Base-by-base conservation (phyloP, 2,113 vertebrate species). In the Tangachromis dhanisi region DNA sequence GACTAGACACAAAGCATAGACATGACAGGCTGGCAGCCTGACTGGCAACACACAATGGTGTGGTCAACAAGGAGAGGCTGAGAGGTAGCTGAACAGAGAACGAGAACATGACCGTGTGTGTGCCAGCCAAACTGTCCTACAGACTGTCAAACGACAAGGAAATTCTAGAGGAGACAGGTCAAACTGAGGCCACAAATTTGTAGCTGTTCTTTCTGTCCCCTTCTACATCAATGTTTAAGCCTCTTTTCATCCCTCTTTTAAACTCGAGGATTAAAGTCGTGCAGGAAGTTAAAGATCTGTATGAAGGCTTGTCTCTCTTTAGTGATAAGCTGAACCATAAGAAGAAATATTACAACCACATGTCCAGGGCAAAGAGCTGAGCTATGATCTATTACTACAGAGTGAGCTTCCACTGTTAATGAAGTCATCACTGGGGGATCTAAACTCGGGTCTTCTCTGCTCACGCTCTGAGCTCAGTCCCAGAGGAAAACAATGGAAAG, bases 1-100 rank as follows among this genome's bases (percentile, higher is more conserved):
- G 92, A 94, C 94, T 90, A 80, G 90, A 92, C 92, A 88, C 87
- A 92, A 88, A 90, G 87, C 35, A n/a, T 3, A 83, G 54, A 89
- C 55, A 33, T 66, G 87, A 89, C 78, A 86, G 87, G 38, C 35
- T 87, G 84, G 79, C 87, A 83, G 63, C 76, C 63, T 78, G 9
- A 85, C 81, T 84, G 85, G 79, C 82, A 85, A 35, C 83, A 35
- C 26, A 40, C 61, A 86, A 83, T 17, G 57, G 33, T 85, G 59
- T 12, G 71, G 76, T 59, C 76, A 78, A 81, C 55, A 21, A 29
- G 80, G 19, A 57, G 47, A 84, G 42, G n/a, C n/a, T 6, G 40
- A 78, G 53, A 87, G 68, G 76, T 19, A 59, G 66, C 54, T 8
- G 59, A 68, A 29, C 78, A 79, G 49, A 14, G 26, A 68, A 24